Evolutionary conservation across 2,888 invertebrate genomes (phyloP), one percentile per base, ranked within the genome.

Genomic region (Phoenoteleia sp.): DNA sequence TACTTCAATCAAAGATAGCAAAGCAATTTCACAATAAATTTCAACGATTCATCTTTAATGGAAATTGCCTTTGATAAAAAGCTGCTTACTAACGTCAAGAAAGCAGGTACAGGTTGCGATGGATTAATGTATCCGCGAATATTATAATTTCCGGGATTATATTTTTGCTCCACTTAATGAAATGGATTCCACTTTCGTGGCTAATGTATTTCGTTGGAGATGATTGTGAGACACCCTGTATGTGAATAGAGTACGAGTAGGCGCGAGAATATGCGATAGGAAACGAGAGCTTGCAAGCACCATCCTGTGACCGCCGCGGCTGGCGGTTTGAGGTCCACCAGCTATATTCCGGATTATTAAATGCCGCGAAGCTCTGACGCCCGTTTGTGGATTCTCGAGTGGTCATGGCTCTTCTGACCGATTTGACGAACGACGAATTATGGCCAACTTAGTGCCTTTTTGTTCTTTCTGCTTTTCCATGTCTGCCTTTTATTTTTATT

Each of bases 261-360:
- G 62, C 15, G 69, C 77, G 67, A 77, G 64, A 74, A 72, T 66
- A 39, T 66, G 54, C 58, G 76, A 75, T 74, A 56, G 79, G 71
- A 60, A 81, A 86, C 76, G 87, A 86, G 88, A 84, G 87, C 87
- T 82, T 60, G 82, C 71, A 69, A 81, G 75, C 75, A 77, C 76
- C 86, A 86, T 88, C 87, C 88, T 88, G 89, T 89, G 90, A 92
- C 92, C 91, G 87, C 92, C 90, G 89, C 88, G 88, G 89, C 90
- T 89, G 88, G 92, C 91, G 92, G 92, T 92, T 92, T 92, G 92
- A 92, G 92, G 92, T 92, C 92, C 92, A 90, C 92, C 91, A 90
- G 89, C 89, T 91, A 90, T 91, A 90, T 86, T 88, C 89, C 91
- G 89, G 92, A 92, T 93, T 93, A 93, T 93, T 93, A 92, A 92